Base-by-base conservation (phyloP, 2,888 invertebrate species). In the Ctena decussata region DNA sequence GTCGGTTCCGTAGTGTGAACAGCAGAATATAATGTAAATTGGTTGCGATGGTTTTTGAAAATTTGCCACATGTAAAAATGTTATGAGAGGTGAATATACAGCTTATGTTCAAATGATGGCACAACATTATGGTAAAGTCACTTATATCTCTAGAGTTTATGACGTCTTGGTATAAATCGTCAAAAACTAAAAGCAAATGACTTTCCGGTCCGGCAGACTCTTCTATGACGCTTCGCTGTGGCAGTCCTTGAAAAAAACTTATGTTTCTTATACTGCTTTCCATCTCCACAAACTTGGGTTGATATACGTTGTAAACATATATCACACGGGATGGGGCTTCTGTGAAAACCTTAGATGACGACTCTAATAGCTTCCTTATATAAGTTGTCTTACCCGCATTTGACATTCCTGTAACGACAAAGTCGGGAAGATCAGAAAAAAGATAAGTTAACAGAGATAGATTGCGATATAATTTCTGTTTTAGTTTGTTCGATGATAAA, bases 101-200 rank as follows among this genome's bases (percentile, higher is more conserved):
- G 27, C 49, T 60, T 18, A 60, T 30, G 24, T 57, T 75, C 3
- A 75, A 24, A 18, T 75, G 75, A 15, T 60, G 75, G 39, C 75
- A 75, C 12, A 75, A 18, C 41, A 75, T 27, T 0, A 75, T 60
- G 11, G 60, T 39, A 39, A 75, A 75, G 35, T 75, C 75, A 5
- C 37, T 41, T 39, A 75, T 75, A 18, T 75, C 75, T 41, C 75
- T 57, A 12, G 75, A 75, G 35, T 27, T 75, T n/a, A 75, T 75
- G 21, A 75, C 27, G 27, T 60, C 39, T 57, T 77, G 77, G 69
- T 77, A 77, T 41, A 77, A 30, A n/a, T 69, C 77, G 30, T 77
- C 77, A 35, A 77, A 39, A 15, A 77, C 41, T 8, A 77, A 39
- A 37, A 77, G 46, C 6, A 77, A 41, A 30, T 77, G 77, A 21